Base-by-base conservation (phyloP, 2,888 invertebrate species). In the Apoda limacodes region DNA sequence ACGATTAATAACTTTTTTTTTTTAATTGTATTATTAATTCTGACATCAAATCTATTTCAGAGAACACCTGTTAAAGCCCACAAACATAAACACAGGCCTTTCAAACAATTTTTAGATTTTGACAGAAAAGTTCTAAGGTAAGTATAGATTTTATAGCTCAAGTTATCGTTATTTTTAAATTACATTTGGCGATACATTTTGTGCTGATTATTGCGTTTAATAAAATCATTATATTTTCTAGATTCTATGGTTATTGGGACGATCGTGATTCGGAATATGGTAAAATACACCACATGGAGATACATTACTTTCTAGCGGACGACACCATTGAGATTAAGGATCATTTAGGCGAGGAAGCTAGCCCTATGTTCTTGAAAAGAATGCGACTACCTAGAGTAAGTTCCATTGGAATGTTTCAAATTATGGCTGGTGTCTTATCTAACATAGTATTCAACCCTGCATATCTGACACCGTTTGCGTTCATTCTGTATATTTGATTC, bases 211-310 rank as follows among this genome's bases (percentile, higher is more conserved):
- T n/a, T n/a, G n/a, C n/a, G n/a, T n/a, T n/a, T n/a, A n/a, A n/a
- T n/a, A n/a, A n/a, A 11, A 10, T 24, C 17, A 9, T 13, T 25
- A 25, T 22, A 21, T 23, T 22, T 20, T 26, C 13, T 28, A 86
- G 91, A 45, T 96, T 96, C 63, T 86, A 85, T 50, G 95, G 90
- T 9, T 93, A 90, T 57, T 96, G 95, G 95, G 93, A 96, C 55
- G 95, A 96, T 56, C 84, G 88, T 1, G 84, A 86, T 7, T 86
- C 85, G 1, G 85, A 88, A 54, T 88, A 88, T 53, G 95, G 95
- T 1, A 86, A 87, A 34, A 65, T 93, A 13, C 89, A 94, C 42
- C 81, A 87, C 46, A 67, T 96, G 35, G 89, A 93, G 53, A 76
- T 97, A 9, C 88, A 90, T 52, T 96, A 92, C 57, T 95, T 89